These are phyloP conservation scores for Luscinia luscinia DNA, from an alignment of 2,797 vertebrate genomes.

Conservation along the genomic window DNA sequence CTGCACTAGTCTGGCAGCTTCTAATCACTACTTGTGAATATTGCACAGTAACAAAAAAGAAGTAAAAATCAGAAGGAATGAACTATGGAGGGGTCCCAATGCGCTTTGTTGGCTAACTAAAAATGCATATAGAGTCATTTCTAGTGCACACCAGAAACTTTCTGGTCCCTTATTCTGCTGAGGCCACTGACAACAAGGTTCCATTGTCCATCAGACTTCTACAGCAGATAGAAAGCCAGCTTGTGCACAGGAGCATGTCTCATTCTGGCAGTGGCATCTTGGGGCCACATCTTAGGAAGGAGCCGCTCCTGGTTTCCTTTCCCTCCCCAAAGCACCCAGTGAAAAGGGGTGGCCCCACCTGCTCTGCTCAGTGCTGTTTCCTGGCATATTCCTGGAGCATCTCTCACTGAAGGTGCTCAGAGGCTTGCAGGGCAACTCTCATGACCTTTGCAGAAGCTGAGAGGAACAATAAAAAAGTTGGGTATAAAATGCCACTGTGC, in stretches of 20 bases:
- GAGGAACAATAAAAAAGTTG: not conserved
- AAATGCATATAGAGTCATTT: not conserved
- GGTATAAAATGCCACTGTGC: rapidly evolving
- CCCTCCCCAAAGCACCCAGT: not conserved
- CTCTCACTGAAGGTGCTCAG: not conserved
- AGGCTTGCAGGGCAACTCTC: not conserved
- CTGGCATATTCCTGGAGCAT: not conserved
- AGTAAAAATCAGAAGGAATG: not conserved
- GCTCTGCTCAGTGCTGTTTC: not conserved
- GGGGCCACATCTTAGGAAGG: not conserved
- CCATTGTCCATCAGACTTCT: not conserved
- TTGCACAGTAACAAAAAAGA: not conserved
- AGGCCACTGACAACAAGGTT: not conserved
- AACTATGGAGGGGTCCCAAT: not conserved
- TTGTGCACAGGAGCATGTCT: not conserved
- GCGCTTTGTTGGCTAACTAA: not conserved
- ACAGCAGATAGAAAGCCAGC: not conserved
- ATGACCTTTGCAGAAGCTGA: not conserved
- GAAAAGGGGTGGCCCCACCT: not conserved
- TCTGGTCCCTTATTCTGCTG: not conserved
- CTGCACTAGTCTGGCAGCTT: not conserved
- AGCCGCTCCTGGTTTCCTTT: not conserved
- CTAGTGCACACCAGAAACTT: not conserved
- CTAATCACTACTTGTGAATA: not conserved
- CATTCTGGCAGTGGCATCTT: not conserved